These are phyloP conservation scores for Antheraea mylitta DNA, from an alignment of 1,140 invertebrate genomes.

Conservation along the genomic window DNA sequence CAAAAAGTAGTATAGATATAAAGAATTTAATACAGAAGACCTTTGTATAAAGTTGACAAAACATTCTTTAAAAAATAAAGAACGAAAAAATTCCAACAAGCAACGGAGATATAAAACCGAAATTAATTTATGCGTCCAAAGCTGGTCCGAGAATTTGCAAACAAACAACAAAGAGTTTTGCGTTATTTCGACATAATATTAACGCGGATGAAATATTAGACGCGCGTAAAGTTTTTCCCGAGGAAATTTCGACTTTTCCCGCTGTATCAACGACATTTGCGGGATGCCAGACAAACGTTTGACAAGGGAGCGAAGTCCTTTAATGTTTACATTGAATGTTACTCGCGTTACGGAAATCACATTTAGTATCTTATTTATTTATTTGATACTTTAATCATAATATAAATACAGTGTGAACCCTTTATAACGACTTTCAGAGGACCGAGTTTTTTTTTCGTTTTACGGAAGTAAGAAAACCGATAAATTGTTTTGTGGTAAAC, in stretches of 20 bases:
- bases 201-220: slow-evolving; percentile 58
- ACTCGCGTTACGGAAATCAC: not conserved
- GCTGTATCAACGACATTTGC: slow-evolving; percentile 57
- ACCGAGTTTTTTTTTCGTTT: too few species aligned
- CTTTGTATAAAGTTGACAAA: not conserved
- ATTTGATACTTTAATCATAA: too few species aligned
- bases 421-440: too few species aligned
- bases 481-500: too few species aligned
- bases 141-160: slow-evolving; percentile 41
- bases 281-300: slow-evolving; percentile 55
- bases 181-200: slow-evolving; percentile 31
- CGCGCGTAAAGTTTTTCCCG: slow-evolving; percentile 48
- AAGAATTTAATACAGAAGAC: not conserved
- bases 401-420: too few species aligned
- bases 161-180: slow-evolving; percentile 61
- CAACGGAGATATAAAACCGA: slow-evolving; percentile 30
- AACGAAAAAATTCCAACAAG: slow-evolving; percentile 2
- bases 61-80: not conserved
- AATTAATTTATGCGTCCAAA: slow-evolving; percentile 55
- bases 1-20: not conserved
- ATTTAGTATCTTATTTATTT: too few species aligned
- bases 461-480: too few species aligned
- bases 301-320: slow-evolving; percentile 57
- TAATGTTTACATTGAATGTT: slow-evolving; percentile 33
- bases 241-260: slow-evolving; percentile 44